Evolutionary conservation across 2,888 invertebrate species (phyloP).

Genomic region (Macrostomum cliftonense): DNA sequence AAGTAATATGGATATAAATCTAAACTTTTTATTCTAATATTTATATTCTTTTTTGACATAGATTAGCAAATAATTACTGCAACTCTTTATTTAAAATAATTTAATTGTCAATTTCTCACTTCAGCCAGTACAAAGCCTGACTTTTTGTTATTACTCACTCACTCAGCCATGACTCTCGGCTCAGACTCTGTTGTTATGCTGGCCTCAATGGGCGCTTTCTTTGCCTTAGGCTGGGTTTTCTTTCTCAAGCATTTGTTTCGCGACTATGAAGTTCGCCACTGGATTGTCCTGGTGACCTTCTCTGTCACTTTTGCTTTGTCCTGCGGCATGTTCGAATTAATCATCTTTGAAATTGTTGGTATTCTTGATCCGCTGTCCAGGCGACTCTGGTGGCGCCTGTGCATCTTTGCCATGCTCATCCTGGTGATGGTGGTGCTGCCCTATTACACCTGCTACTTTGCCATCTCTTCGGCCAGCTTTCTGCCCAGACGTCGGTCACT

Average conservation of each 20-base stretch:
- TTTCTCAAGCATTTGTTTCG: slow-evolving; percentile 88
- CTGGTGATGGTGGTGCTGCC: slow-evolving; percentile 88
- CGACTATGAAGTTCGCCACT: slow-evolving; percentile 89
- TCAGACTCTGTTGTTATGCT: slow-evolving; percentile 37
- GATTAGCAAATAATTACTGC: too few relatives aligned
- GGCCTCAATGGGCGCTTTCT: slow-evolving; percentile 54
- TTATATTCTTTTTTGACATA: too few relatives aligned
- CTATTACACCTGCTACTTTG: slow-evolving; percentile 82
- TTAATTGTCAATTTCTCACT: too few relatives aligned
- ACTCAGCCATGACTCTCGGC: not conserved
- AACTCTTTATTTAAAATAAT: too few relatives aligned
- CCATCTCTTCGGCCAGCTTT: slow-evolving; percentile 61
- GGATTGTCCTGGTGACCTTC: slow-evolving; percentile 79
- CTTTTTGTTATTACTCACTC: too few relatives aligned
- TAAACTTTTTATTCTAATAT: too few relatives aligned
- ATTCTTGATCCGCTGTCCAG: slow-evolving; percentile 73
- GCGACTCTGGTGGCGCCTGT: slow-evolving; percentile 82
- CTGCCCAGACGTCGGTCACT: slow-evolving; percentile 2
- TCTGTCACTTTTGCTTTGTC: slow-evolving; percentile 85
- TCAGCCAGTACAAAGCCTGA: too few relatives aligned
- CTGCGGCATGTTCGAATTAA: slow-evolving; percentile 94
- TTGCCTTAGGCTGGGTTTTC: slow-evolving; percentile 89
- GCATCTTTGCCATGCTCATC: slow-evolving; percentile 68
- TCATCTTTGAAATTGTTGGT: slow-evolving; percentile 93
- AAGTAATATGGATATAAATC: too few relatives aligned